Conservation (phyloP, 2,888 invertebrate genomes). For the Amphipoea oculea region DNA sequence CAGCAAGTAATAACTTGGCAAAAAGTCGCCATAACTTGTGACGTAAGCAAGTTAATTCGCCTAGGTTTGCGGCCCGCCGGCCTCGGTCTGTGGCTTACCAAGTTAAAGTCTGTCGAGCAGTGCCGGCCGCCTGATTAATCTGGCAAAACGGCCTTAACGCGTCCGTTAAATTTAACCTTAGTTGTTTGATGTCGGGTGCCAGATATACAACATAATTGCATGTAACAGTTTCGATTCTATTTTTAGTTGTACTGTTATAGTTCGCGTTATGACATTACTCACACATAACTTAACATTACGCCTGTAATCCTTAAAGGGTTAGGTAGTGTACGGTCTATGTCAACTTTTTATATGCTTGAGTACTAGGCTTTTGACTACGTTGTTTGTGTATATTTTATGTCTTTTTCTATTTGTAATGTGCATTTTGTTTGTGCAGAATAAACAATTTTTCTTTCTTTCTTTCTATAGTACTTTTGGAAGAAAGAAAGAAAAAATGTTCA, state of each 20-base stretch:
- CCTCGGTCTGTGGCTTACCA: constrained; percentile 53
- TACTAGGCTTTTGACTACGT: too few species aligned
- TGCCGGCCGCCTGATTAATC: constrained; percentile 61
- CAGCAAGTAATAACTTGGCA: constrained; percentile 7
- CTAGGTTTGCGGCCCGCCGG: constrained; percentile 33
- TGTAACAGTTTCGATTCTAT: constrained; percentile 38
- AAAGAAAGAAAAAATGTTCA: too few species aligned
- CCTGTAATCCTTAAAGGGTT: neutral
- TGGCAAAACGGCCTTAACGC: constrained; percentile 52
- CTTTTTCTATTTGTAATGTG: too few species aligned
- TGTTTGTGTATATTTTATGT: too few species aligned
- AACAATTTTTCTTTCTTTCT: too few species aligned
- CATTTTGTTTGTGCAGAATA: too few species aligned
- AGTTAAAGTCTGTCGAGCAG: constrained; percentile 52
- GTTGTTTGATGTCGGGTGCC: constrained; percentile 45
- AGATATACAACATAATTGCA: constrained; percentile 35
- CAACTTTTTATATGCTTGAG: too few species aligned
- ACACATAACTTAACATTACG: too few species aligned
- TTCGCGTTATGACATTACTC: neutral
- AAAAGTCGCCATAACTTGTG: constrained; percentile 47
- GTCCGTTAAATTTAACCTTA: constrained; percentile 68
- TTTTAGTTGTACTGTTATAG: constrained; percentile 33
- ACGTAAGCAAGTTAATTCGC: constrained; percentile 57
- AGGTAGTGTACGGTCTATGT: too few species aligned
- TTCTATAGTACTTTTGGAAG: too few species aligned